These are phyloP conservation scores for Nephila pilipes DNA, from an alignment of 1,140 invertebrate species.

Conservation along the genomic window DNA sequence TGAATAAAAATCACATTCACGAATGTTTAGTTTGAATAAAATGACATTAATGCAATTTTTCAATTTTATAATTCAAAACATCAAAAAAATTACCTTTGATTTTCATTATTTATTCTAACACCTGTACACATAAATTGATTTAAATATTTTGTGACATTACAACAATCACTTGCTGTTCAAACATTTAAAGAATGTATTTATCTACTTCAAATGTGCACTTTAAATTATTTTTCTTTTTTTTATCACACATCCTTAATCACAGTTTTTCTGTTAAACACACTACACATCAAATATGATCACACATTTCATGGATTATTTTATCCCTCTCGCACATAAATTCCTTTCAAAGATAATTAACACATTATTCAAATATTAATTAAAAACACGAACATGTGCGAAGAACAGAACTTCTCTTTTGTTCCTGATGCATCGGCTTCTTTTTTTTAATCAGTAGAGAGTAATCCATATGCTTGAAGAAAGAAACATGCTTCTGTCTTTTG, in stretches of 20 bases:
- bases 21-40: no score
- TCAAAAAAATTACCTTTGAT: not conserved
- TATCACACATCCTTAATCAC: conserved; percentile 18
- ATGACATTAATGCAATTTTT: no score
- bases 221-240: not conserved
- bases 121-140: not conserved
- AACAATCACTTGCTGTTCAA: not conserved
- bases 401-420: not conserved
- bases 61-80: no score
- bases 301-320: not conserved
- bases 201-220: conserved; percentile 24
- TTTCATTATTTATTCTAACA: not conserved
- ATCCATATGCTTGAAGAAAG: not conserved
- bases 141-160: not conserved
- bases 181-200: conserved; percentile 8
- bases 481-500: not conserved
- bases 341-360: not conserved
- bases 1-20: no score
- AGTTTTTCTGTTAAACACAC: not conserved
- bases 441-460: not conserved
- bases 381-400: conserved; percentile 35
- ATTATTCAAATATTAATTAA: conserved; percentile 7
- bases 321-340: not conserved
- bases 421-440: not conserved
- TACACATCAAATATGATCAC: not conserved